phyloP scores from a whole-genome alignment of 2,797 vertebrate species.

The Peromyscus attwateri region DNA sequence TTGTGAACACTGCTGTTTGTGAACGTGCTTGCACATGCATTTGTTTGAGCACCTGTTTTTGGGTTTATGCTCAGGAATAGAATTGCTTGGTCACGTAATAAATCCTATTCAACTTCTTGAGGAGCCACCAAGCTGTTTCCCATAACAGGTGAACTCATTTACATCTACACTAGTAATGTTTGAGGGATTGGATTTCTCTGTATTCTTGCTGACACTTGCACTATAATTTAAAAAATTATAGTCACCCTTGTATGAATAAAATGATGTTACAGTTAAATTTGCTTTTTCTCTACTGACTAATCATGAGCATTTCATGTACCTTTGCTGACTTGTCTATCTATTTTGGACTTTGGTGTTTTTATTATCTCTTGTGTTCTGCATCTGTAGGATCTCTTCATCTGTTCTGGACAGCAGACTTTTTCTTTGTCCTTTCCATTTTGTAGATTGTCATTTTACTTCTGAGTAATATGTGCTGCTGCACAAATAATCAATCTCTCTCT shows the following conservation, averaged over 20 bases:
- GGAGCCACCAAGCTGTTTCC: background rate
- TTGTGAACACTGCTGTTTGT: slow-evolving; percentile 16
- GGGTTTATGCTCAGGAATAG: slow-evolving; percentile 9
- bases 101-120: background rate
- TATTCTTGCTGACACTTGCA: background rate
- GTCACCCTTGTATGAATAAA: background rate
- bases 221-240: background rate
- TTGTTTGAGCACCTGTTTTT: slow-evolving; percentile 57
- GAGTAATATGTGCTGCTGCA: background rate
- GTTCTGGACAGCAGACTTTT: background rate
- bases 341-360: background rate
- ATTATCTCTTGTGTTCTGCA: background rate
- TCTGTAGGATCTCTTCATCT: background rate
- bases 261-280: slow-evolving; percentile 15
- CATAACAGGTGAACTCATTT: background rate
- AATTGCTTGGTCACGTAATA: background rate
- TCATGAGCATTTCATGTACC: background rate
- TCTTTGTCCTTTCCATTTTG: background rate
- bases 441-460: background rate
- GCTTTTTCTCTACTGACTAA: background rate
- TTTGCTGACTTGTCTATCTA: background rate
- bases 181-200: background rate
- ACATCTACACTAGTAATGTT: background rate
- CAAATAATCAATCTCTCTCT: too few species aligned
- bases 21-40: slow-evolving; percentile 27